Base-by-base conservation (phyloP, 2,888 invertebrate species). In the Ormyrus rosae region DNA sequence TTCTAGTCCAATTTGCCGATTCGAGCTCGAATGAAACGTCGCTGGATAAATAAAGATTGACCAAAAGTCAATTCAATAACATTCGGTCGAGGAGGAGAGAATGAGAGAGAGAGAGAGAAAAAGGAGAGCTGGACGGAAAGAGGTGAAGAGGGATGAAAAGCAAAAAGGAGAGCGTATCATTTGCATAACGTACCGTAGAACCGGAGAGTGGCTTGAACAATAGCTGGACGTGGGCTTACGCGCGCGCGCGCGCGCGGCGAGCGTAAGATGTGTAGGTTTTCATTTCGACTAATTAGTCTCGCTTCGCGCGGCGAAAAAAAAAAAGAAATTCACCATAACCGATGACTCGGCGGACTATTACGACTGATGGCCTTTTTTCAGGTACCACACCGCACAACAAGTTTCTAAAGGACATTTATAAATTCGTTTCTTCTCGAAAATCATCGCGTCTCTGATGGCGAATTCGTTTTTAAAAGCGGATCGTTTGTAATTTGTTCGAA, bases 131-230 rank as follows among this genome's bases (percentile, higher is more conserved):
- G 19, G 6, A 60, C 58, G 10, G 53, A 65, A 48, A n/a, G n/a
- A n/a, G 3, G 9, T 10, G 61, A 11, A 19, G 53, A 74, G 70
- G 34, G 34, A 34, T 4, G 34, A 34, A 4, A 34, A 34, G 34
- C 13, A 34, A 34, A 65, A 70, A 70, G 58, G 64, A 60, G 65
- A 58, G 58, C 53, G 65, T 53, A 13, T 53, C 58, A 75, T 80
- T 80, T 71, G 73, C 71, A 75, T 80, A 75, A 80, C 71, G 58
- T 55, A 65, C 46, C 64, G 61, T 75, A 71, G 53, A 75, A 13
- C 71, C 80, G 65, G 75, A 53, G 65, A 70, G 60, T 46, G 11
- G 13, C 13, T 64, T 9, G 74, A 73, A 74, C 79, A 79, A 74
- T 79, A 69, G 73, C 50, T 34, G 34, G n/a, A 58, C 10, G 51